Conservation (phyloP, 2,888 invertebrate genomes). For the Torymus aiolomorphi region DNA sequence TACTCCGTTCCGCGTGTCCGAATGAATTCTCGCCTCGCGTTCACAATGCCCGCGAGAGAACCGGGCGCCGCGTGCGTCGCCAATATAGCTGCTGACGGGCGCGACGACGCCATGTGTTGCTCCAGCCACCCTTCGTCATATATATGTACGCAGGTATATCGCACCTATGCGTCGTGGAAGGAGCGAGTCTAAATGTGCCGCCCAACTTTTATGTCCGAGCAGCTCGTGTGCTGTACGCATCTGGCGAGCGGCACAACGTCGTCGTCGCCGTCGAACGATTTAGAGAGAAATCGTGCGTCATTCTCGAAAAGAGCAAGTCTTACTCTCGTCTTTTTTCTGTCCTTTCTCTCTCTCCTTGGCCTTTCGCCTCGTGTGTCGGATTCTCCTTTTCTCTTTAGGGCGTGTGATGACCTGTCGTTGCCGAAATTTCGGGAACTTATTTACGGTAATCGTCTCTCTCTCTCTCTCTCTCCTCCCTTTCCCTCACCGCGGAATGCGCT, state of each 20-base stretch:
- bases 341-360: background rate
- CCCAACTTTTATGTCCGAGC: background rate
- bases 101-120: slow-evolving; percentile 37
- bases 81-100: too few relatives aligned
- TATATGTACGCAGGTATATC: background rate
- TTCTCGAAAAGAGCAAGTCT: slow-evolving; percentile 23
- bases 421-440: slow-evolving; percentile 54
- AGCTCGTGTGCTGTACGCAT: slow-evolving; percentile 28
- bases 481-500: too few relatives aligned
- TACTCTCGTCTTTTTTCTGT: background rate
- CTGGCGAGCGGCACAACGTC: slow-evolving; percentile 40
- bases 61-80: too few relatives aligned
- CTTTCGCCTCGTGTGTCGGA: background rate
- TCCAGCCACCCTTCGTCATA: too few relatives aligned
- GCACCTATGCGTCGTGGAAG: too few relatives aligned
- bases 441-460: slow-evolving; percentile 45
- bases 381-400: slow-evolving; percentile 23
- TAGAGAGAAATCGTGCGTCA: slow-evolving; percentile 48
- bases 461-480: background rate
- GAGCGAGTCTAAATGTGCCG: too few relatives aligned
- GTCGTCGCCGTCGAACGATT: slow-evolving; percentile 39
- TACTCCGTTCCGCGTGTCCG: background rate
- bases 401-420: slow-evolving; percentile 53
- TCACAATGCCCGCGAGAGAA: slow-evolving; percentile 2
- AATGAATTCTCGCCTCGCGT: too few relatives aligned